Base-by-base conservation (phyloP, 2,888 invertebrate species). In the Leptinotarsa peninsularis region DNA sequence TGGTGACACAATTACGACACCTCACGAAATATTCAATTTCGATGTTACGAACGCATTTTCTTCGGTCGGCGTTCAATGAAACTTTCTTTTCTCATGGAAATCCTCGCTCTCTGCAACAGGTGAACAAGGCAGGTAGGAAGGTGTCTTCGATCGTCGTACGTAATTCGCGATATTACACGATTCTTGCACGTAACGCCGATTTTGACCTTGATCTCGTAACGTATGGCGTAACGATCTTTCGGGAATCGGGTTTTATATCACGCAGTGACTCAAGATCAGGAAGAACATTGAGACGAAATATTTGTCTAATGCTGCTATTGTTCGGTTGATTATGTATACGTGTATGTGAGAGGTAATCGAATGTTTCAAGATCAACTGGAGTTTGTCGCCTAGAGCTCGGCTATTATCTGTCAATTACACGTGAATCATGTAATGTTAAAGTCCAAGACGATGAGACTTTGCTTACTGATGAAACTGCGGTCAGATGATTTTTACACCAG, bases 21-120 rank as follows among this genome's bases (percentile, higher is more conserved):
- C 21, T 7, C 23, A 23, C 4, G 21, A 58, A 23, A 21, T 58
- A 58, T 58, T 58, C 58, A 58, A 58, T 23, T 21, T 27, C 58
- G 23, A 52, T 52, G n/a, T 58, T 58, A 21, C 17, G 58, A 23
- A 23, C 23, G 23, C 58, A 58, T 58, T 58, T 58, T 58, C 58
- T 58, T 58, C 58, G 4, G 58, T 52, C 58, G 3, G 17, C 58
- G 18, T 14, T 58, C 58, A 58, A 58, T 58, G 58, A 23, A 58
- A 58, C 58, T 58, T 58, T 58, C 58, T 58, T 58, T 58, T 58
- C 58, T 58, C 23, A 23, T 23, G 58, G 58, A 58, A 54, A 54
- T 54, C 54, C 54, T 54, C 54, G 54, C 54, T n/a, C 18, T 10
- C 43, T 43, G 43, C 43, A 43, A 43, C 43, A 43, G 43, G 43